Conservation (phyloP, 2,888 invertebrate genomes). For the Scaptomyza polygonia region DNA sequence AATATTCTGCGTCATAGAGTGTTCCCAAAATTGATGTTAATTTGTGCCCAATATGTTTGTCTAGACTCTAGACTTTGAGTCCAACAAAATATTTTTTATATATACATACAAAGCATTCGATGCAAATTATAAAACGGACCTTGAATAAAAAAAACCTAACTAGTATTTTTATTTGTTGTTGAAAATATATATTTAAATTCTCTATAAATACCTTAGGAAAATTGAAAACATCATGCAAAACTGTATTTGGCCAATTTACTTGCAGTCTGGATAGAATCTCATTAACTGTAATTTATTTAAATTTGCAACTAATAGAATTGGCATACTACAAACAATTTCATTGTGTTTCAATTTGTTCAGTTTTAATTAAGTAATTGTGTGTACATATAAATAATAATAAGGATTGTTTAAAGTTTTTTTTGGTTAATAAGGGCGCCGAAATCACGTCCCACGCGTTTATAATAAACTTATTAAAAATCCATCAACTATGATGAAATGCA, state of each 20-base stretch:
- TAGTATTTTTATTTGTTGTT: constrained; percentile 33
- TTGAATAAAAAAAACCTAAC: constrained; percentile 49
- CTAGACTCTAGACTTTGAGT: constrained; percentile 40
- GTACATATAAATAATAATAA: background rate
- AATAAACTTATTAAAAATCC: constrained; percentile 14
- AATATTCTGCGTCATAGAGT: constrained; percentile 40
- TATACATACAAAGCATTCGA: constrained; percentile 42
- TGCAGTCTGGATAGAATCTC: constrained; percentile 10
- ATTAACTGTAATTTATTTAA: constrained; percentile 62
- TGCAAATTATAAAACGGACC: constrained; percentile 64
- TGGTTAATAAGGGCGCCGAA: constrained; percentile 35
- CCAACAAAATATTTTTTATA: constrained; percentile 9
- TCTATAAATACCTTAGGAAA: constrained; percentile 20
- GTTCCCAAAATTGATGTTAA: constrained; percentile 65
- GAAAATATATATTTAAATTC: constrained; percentile 39
- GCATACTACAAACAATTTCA: constrained; percentile 36
- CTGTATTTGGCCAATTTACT: constrained; percentile 32
- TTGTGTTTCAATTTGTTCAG: constrained; percentile 24
- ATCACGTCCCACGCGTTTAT: constrained; percentile 47
- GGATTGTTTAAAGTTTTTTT: constrained; percentile 11
- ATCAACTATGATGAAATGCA: constrained; percentile 19
- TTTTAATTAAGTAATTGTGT: constrained; percentile 14
- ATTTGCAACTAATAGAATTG: constrained; percentile 27
- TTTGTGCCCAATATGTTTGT: constrained; percentile 34
- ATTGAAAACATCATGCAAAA: constrained; percentile 41